Evolutionary conservation across 2,797 vertebrate species (phyloP), one percentile per base, ranked within the genome.

Genomic region (Ataeniobius toweri): DNA sequence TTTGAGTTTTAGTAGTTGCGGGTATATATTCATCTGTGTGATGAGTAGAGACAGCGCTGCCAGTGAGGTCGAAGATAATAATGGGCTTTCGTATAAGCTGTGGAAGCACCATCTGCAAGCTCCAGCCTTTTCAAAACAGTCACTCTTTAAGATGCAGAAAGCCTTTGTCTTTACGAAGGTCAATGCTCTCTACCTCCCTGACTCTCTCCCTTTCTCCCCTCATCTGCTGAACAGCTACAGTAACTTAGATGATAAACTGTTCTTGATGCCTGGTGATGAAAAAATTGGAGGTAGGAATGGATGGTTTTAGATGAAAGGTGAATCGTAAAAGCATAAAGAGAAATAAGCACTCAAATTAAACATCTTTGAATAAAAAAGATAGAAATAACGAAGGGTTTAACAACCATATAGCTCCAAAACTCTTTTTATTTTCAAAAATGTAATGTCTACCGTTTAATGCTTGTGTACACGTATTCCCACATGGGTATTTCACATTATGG

Each of bases 81-180:
- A 91, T 84, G 74, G 83, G 76, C 82, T 74, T 74, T 78, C 79
- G 83, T 76, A 84, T 80, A 85, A 85, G 74, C 82, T 81, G 80
- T 78, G 72, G 16, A 41, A 69, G 68, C 72, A 73, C 88, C 88
- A 83, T 90, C 85, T 90, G 85, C 82, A 82, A 73, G 48, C 81
- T 73, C 61, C 41, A 8, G 61, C 77, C 83, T 84, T 78, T 79
- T 80, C 61, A 24, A 76, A 93, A 88, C 61, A 76, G 74, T 79
- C 7, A 1, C 88, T 92, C 77, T 84, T 94, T 91, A 90, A 90
- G 82, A 92, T 93, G 87, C 93, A 91, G 85, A 83, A 72, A 78
- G 83, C 71, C 78, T 90, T 86, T 83, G 87, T 90, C 86, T 89
- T 83, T 73, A 76, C 78, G 89, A 92, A 93, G 90, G 93, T 93